Percentiles rank a stretch among this genome's conserved stretches.
Evolutionary conservation across 2,888 invertebrate genomes (phyloP).

Genomic region (Calliscelio sp.): DNA sequence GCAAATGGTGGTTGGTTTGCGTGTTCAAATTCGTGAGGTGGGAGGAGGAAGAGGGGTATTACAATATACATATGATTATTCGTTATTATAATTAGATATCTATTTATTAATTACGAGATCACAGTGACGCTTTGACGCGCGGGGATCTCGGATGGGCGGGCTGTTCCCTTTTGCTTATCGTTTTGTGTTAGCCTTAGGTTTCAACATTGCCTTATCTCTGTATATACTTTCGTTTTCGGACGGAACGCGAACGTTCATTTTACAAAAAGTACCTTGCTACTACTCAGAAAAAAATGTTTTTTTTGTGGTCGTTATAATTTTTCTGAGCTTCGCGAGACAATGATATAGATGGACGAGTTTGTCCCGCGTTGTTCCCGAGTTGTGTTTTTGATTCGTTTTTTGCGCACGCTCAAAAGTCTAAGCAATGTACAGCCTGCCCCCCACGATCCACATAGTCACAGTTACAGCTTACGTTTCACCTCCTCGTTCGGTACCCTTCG

Average conservation of each 20-base stretch:
- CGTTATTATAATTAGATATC: slow-evolving; percentile 84
- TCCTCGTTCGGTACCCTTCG: slow-evolving; percentile 75
- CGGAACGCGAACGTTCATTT: slow-evolving; percentile 66
- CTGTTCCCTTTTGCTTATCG: slow-evolving; percentile 79
- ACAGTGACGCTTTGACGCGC: slow-evolving; percentile 86
- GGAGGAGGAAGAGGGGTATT: slow-evolving; percentile 79
- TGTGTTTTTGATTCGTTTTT: slow-evolving; percentile 28
- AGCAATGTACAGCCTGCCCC: slow-evolving; percentile 83
- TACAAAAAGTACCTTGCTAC: slow-evolving; percentile 57
- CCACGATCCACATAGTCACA: slow-evolving; percentile 86
- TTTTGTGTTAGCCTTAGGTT: slow-evolving; percentile 54
- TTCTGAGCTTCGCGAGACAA: too few relatives aligned
- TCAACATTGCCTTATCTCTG: slow-evolving; percentile 49
- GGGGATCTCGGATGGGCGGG: slow-evolving; percentile 85
- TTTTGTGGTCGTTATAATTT: too few relatives aligned
- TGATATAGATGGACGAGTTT: too few relatives aligned
- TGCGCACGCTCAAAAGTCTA: slow-evolving; percentile 60
- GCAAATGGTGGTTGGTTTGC: slow-evolving; percentile 66
- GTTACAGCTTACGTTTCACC: slow-evolving; percentile 84
- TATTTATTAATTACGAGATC: slow-evolving; percentile 86
- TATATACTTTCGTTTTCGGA: slow-evolving; percentile 71
- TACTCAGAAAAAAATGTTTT: too few relatives aligned
- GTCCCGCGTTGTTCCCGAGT: slow-evolving; percentile 11
- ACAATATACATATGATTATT: slow-evolving; percentile 85
- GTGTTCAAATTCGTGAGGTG: slow-evolving; percentile 67